phyloP scores from a whole-genome alignment of 2,113 vertebrate genomes.

The Campylomormyrus tamandua region DNA sequence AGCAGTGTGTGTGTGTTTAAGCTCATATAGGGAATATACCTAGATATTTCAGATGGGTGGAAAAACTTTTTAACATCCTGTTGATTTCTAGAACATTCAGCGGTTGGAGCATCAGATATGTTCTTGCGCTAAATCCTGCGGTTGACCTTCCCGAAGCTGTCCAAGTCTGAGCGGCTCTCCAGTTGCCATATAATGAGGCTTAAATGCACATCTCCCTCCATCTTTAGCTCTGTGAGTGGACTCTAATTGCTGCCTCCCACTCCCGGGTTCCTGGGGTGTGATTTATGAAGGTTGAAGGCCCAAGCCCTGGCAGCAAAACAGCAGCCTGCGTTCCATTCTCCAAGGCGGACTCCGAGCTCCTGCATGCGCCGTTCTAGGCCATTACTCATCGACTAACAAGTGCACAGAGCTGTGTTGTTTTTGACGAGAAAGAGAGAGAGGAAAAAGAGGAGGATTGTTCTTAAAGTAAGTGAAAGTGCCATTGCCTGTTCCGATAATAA shows the following conservation, averaged over 20 bases:
- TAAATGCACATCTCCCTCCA: not conserved
- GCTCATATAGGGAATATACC: not conserved
- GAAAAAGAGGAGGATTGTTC: not conserved
- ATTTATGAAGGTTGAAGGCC: constrained; percentile 1
- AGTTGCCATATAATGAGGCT: not conserved
- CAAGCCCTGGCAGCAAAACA: not conserved
- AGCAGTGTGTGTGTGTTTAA: not conserved
- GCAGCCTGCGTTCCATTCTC: not conserved
- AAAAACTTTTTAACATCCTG: not conserved
- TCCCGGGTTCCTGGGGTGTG: not conserved
- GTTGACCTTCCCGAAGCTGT: not conserved
- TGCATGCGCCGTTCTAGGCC: not conserved
- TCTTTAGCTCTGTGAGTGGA: not conserved
- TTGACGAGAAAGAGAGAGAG: not conserved
- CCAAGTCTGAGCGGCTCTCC: not conserved
- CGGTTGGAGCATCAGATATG: not conserved
- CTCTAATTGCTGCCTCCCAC: constrained; percentile 17
- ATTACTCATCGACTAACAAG: constrained; percentile 14
- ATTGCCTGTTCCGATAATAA: not conserved
- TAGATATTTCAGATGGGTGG: not conserved
- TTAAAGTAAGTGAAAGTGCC: not conserved
- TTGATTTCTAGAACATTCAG: not conserved
- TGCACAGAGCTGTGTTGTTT: not conserved
- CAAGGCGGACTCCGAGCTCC: not conserved
- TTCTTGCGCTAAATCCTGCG: not conserved